A percentile compares a stretch with the other conserved stretches of the same genome.
Conservation (phyloP, 1,140 invertebrate genomes). For the Caenorhabditis elegans region WBcel235 BX284604.4:8673501-8674000, state of each 20-base stretch:
- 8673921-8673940: slow-evolving; percentile 53
- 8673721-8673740: slow-evolving; percentile 43
- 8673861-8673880: slow-evolving; percentile 60
- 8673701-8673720: slow-evolving; percentile 57
- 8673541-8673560: too few species aligned
- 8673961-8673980: slow-evolving; percentile 45
- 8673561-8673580: too few species aligned
- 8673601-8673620: slow-evolving; percentile 60
- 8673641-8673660: slow-evolving; percentile 54
- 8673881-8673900: slow-evolving; percentile 53
- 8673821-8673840: background rate
- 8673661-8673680: slow-evolving; percentile 63
- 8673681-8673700: slow-evolving; percentile 63
- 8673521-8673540: too few species aligned
- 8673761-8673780: slow-evolving; percentile 59
- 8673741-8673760: slow-evolving; percentile 56
- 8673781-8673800: slow-evolving; percentile 59
- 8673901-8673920: slow-evolving; percentile 51
- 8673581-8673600: too few species aligned
- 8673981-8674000: slow-evolving; percentile 55
- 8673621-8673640: slow-evolving; percentile 57
- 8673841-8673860: slow-evolving; percentile 51
- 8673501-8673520: too few species aligned
- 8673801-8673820: background rate
- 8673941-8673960: slow-evolving; percentile 48